Evolutionary conservation across 2,797 vertebrate species (phyloP), one percentile per base, ranked within the genome.

Genomic region (Urophycis tenuis): DNA sequence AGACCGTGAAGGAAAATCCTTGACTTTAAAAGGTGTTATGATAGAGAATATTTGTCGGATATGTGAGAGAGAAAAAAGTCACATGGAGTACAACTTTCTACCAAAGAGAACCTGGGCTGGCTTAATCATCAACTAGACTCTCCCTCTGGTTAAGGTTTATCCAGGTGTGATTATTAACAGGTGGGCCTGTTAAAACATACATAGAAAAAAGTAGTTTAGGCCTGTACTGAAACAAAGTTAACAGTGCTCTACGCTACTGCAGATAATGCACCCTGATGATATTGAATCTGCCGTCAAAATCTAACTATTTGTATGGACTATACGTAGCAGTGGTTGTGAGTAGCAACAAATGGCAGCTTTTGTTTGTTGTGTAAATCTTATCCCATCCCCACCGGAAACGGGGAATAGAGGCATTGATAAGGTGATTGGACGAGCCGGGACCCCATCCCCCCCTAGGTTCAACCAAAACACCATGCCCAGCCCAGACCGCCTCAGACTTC

Each of bases 121-220:
- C 35, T 88, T 87, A 87, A 90, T 88, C 32, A 89, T 79, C 83
- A 89, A 90, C 89, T 79, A 9, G 75, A 72, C 82, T 73, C 85
- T 78, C 85, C 85, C 75, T 39, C 74, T 45, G 78, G 84, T 84
- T 79, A 83, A 69, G 36, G 76, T 60, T 34, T 41, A 67, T 64
- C 78, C 15, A 36, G 22, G 9, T 75, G 80, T 85, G 90, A 89
- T 90, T 32, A 91, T 86, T 84, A 88, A 88, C 88, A 82, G 82
- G 74, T 30, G 1, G 29, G 49, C 22, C 49, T 60, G 49, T 60
- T 25, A n/a, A n/a, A n/a, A n/a, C n/a, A n/a, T n/a, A n/a, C n/a
- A 9, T 17, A 60, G n/a, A 19, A 60, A n/a, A 22, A 60, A 60
- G 49, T n/a, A 6, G 49, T 60, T 60, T n/a, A n/a, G 49, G 49